Conservation (phyloP, 2,888 invertebrate species). For the Erebia ligea region DNA sequence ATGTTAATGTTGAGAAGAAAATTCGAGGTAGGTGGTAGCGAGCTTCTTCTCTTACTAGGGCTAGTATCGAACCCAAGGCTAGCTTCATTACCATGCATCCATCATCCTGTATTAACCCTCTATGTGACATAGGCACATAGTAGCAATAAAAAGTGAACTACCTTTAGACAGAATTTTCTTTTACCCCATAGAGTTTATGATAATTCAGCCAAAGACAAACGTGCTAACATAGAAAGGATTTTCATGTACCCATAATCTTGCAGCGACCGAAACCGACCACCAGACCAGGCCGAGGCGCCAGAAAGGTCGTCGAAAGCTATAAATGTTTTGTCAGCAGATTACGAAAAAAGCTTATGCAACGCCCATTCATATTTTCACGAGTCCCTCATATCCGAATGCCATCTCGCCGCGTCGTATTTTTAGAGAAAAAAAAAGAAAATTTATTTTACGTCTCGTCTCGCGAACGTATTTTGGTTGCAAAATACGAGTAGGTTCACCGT, state of each 20-base stretch:
- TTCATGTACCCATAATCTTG: not conserved
- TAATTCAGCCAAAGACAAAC: no score
- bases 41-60: no score
- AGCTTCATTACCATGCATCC: no score
- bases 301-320: conserved; percentile 7
- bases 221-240: not conserved
- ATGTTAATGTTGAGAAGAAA: no score
- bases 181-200: not conserved
- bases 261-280: not conserved
- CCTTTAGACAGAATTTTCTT: not conserved
- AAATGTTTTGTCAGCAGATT: conserved; percentile 3
- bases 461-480: conserved; percentile 7
- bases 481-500: not conserved
- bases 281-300: not conserved
- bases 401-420: conserved; percentile 6
- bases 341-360: conserved; percentile 13
- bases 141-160: not conserved
- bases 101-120: no score
- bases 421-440: conserved; percentile 7
- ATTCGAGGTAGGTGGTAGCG: no score
- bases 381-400: conserved; percentile 12
- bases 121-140: no score
- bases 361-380: conserved; percentile 8
- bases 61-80: no score
- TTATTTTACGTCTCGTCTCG: not conserved